These are phyloP conservation scores for Oplegnathus fasciatus DNA, from an alignment of 2,113 vertebrate genomes.

Conservation along the genomic window DNA sequence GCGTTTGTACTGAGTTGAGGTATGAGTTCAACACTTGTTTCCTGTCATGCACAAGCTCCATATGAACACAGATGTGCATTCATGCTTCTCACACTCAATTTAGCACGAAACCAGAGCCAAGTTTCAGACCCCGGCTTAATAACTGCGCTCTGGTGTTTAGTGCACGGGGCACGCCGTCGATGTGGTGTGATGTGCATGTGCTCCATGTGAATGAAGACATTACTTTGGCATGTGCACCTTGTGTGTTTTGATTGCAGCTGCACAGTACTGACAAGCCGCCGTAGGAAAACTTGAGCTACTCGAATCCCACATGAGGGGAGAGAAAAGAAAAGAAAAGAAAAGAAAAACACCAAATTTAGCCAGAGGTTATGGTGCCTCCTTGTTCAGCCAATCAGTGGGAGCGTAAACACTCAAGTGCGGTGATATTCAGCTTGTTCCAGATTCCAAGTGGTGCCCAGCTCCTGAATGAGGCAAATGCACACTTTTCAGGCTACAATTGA, in stretches of 20 bases:
- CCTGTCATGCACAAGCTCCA: constrained; percentile 27
- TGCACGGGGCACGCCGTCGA: constrained; percentile 37
- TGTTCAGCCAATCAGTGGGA: constrained; percentile 8
- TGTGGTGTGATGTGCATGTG: constrained; percentile 40
- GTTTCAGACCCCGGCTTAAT: constrained; percentile 43
- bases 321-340: not conserved
- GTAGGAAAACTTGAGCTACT: constrained; percentile 11
- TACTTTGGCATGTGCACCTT: constrained; percentile 33
- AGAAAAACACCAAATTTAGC: not conserved
- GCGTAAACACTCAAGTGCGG: not conserved
- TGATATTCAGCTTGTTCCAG: constrained; percentile 1
- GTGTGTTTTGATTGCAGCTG: constrained; percentile 47
- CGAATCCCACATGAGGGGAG: not conserved
- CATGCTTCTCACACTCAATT: constrained; percentile 57
- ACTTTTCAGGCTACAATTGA: not conserved
- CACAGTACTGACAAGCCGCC: constrained; percentile 6
- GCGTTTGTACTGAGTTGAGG: constrained; percentile 23
- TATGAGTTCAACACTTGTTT: constrained; percentile 43
- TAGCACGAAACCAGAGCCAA: constrained; percentile 49
- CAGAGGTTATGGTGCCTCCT: constrained; percentile 19
- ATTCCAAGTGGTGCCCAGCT: not conserved
- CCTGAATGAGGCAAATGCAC: not conserved
- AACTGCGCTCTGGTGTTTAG: constrained; percentile 50
- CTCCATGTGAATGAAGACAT: constrained; percentile 38
- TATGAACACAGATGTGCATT: constrained; percentile 61